These are phyloP conservation scores for Nannoperca australis DNA, from an alignment of 2,797 vertebrate species.

Conservation along the genomic window DNA sequence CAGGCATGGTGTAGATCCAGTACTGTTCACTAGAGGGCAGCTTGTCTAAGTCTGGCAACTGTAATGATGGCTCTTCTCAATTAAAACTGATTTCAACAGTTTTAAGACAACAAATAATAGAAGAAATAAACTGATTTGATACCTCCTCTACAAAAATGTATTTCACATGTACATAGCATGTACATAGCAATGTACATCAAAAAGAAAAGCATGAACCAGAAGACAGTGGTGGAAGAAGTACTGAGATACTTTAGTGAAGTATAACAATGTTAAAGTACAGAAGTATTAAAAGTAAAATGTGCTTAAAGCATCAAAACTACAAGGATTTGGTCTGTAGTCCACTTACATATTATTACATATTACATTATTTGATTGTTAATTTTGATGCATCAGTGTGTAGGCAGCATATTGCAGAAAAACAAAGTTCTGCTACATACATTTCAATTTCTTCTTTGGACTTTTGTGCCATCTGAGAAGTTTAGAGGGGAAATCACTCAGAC, in stretches of 20 bases:
- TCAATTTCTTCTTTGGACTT: too few species aligned
- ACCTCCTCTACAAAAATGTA: not conserved
- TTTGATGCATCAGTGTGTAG: too few species aligned
- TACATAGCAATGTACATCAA: not conserved
- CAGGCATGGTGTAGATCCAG: slow-evolving; percentile 35
- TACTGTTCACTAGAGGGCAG: slow-evolving; percentile 71
- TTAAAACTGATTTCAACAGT: slow-evolving; percentile 5
- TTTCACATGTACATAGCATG: slow-evolving; percentile 36
- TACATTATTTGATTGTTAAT: too few species aligned
- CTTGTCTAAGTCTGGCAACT: slow-evolving; percentile 22
- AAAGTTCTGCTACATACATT: too few species aligned
- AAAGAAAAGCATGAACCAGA: not conserved
- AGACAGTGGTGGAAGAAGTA: not conserved
- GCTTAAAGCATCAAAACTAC: too few species aligned
- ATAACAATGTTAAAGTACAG: not conserved
- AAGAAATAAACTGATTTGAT: not conserved
- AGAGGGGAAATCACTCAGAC: too few species aligned
- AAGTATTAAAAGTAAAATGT: too few species aligned
- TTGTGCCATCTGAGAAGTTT: too few species aligned
- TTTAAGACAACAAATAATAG: slow-evolving; percentile 13
- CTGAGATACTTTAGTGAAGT: not conserved
- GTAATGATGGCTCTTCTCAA: not conserved
- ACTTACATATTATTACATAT: too few species aligned
- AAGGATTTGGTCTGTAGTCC: not conserved
- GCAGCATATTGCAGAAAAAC: too few species aligned